A percentile compares a stretch with the other conserved stretches of the same genome.
Evolutionary conservation across 2,113 vertebrate genomes (phyloP).

Genomic region (Macrotus californicus): DNA sequence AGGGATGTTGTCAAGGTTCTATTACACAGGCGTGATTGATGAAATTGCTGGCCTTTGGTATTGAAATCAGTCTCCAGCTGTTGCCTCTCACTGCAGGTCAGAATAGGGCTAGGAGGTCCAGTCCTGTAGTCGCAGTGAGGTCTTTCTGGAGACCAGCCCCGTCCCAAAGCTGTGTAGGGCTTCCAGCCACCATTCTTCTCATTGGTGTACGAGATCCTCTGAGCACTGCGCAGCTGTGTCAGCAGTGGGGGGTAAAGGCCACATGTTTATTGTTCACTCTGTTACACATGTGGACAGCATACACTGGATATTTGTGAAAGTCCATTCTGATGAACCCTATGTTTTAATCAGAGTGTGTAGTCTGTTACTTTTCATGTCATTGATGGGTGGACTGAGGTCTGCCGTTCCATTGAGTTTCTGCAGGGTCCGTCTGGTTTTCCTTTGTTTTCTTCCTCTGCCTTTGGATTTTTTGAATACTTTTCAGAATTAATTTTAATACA

Average conservation of each 20-base stretch:
- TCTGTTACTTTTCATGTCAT: not conserved
- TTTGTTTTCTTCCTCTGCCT: not conserved
- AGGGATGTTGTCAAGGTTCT: not conserved
- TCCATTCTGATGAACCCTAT: not conserved
- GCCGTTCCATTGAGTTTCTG: not conserved
- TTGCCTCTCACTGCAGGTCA: not conserved
- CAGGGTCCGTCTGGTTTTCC: not conserved
- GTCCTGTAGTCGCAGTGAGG: not conserved
- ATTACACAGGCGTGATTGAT: not conserved
- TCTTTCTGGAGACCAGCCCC: not conserved
- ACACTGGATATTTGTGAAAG: not conserved
- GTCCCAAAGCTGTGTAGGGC: not conserved
- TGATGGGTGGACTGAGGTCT: not conserved
- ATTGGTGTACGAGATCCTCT: not conserved
- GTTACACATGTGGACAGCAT: not conserved
- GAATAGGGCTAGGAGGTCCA: not conserved
- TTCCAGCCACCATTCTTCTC: not conserved
- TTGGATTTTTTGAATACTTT: not conserved
- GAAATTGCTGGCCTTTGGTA: not conserved
- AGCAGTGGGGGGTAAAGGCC: not conserved
- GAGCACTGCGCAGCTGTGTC: not conserved
- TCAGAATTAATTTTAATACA: not conserved
- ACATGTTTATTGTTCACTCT: not conserved
- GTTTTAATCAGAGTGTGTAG: not conserved
- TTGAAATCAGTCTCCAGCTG: not conserved